A percentile compares a stretch with the other conserved stretches of the same genome.
phyloP scores from a whole-genome alignment of 2,888 invertebrate genomes.

The Drosophila testacea region DNA sequence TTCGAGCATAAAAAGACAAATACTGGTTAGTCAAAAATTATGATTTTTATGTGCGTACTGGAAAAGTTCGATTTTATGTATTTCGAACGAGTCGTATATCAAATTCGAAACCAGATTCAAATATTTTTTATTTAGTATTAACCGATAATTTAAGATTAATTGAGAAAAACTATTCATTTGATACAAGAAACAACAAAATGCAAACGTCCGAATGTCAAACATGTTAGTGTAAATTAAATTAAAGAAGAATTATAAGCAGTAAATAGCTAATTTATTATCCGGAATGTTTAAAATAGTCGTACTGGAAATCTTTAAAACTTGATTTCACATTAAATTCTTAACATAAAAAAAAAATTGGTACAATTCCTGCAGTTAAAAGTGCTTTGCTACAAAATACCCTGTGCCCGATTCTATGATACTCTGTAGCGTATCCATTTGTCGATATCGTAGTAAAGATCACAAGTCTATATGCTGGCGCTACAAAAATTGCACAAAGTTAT shows the following conservation, averaged over 20 bases:
- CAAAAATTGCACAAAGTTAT: slow-evolving; percentile 2
- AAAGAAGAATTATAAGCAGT: neutral
- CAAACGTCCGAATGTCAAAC: slow-evolving; percentile 26
- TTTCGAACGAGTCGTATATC: slow-evolving; percentile 3
- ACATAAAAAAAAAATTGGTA: neutral
- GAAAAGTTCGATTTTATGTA: neutral
- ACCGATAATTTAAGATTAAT: neutral
- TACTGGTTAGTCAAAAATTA: neutral
- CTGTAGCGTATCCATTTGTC: neutral
- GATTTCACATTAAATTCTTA: neutral
- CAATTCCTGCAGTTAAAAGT: neutral
- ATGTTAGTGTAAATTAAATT: neutral
- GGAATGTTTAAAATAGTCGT: neutral
- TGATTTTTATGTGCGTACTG: neutral
- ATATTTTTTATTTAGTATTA: neutral
- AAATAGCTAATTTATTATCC: neutral
- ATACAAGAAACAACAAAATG: slow-evolving; percentile 31
- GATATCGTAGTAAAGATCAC: neutral
- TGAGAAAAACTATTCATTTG: neutral
- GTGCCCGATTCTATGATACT: neutral
- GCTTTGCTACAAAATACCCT: neutral
- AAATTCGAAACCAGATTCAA: slow-evolving; percentile 1
- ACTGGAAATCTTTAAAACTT: neutral
- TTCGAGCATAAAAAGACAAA: neutral
- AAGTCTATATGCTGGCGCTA: neutral